These are phyloP conservation scores for Acanthaster planci DNA, from an alignment of 35 echinoderm and acorn worm genomes.

Conservation along the genomic window DNA sequence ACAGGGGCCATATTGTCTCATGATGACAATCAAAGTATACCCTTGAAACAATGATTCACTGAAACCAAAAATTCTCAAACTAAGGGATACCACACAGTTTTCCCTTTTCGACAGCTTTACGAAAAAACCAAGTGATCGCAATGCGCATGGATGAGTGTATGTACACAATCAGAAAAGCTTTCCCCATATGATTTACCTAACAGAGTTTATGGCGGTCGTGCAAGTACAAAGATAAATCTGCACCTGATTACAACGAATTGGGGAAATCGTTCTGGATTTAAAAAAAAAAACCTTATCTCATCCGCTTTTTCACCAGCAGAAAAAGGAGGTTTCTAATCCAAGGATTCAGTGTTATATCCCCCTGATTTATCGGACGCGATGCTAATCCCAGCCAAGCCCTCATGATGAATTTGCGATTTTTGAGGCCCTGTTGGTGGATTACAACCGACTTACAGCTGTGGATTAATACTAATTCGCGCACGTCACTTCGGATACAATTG, in stretches of 20 bases:
- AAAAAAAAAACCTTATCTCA: not conserved
- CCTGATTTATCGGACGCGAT: not conserved
- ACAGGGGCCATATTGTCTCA: too few relatives aligned
- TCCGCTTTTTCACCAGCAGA: not conserved
- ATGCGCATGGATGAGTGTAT: too few relatives aligned
- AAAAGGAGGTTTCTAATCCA: not conserved
- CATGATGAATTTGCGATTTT: conserved; percentile 7
- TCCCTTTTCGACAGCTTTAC: too few relatives aligned
- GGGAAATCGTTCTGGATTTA: not conserved
- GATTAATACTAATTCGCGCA: conserved; percentile 55
- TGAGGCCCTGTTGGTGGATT: not conserved
- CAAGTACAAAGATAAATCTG: not conserved
- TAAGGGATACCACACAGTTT: too few relatives aligned
- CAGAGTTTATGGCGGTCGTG: not conserved
- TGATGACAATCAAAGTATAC: too few relatives aligned
- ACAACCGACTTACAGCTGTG: conserved; percentile 23
- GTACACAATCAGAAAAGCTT: too few relatives aligned
- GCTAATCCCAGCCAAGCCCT: not conserved
- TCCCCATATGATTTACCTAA: not conserved
- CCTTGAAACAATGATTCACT: too few relatives aligned
- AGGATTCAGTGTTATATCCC: not conserved
- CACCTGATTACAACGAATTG: not conserved
- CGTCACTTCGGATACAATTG: not conserved
- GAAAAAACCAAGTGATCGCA: too few relatives aligned
- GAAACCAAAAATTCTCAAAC: too few relatives aligned